Conservation (phyloP, 2,888 invertebrate species). For the Villa cingulata region DNA sequence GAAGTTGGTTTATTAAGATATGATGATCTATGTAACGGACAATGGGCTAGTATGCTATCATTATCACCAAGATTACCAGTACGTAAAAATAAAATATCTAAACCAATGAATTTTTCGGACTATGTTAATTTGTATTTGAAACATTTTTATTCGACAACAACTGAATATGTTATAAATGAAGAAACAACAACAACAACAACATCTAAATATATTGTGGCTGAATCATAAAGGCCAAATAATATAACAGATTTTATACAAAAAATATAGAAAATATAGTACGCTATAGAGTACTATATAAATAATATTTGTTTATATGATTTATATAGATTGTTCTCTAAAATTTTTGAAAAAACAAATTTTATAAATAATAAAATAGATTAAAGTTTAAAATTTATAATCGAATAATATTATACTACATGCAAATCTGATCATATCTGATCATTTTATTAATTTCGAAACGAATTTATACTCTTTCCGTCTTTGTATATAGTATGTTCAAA, state of each 20-base stretch:
- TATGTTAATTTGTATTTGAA: slow-evolving; percentile 34
- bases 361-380: too few relatives aligned
- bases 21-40: slow-evolving; percentile 54
- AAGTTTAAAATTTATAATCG: too few relatives aligned
- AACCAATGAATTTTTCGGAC: slow-evolving; percentile 33
- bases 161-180: not conserved
- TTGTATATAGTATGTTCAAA: too few relatives aligned
- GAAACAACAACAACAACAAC: slow-evolving; percentile 6
- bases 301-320: too few relatives aligned
- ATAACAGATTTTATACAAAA: not conserved
- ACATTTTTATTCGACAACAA: slow-evolving; percentile 27
- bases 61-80: slow-evolving; percentile 33
- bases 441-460: too few relatives aligned
- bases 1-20: slow-evolving; percentile 41
- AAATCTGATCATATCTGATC: too few relatives aligned
- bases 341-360: too few relatives aligned
- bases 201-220: slow-evolving; percentile 5
- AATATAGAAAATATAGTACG: too few relatives aligned
- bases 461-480: too few relatives aligned
- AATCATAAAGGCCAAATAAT: slow-evolving; percentile 1
- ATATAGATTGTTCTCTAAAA: too few relatives aligned
- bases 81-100: slow-evolving; percentile 31
- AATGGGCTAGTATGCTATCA: slow-evolving; percentile 55
- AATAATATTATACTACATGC: too few relatives aligned
- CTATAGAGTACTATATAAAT: too few relatives aligned